A percentile compares a stretch with the other conserved stretches of the same genome.
phyloP scores from a whole-genome alignment of 2,113 vertebrate genomes.

The Trematocara variabile region DNA sequence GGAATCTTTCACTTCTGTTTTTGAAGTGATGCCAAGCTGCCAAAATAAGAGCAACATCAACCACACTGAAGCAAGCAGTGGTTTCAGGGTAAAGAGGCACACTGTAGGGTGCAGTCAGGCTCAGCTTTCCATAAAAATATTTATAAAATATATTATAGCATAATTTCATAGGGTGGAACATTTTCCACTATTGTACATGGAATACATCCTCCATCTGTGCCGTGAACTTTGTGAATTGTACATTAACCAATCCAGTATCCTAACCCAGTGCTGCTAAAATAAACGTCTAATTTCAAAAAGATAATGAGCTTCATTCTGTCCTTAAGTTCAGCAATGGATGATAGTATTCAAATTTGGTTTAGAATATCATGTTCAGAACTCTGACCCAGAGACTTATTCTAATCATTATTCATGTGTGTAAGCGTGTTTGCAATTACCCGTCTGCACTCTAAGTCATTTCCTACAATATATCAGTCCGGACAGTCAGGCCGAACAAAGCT shows the following conservation, averaged over 20 bases:
- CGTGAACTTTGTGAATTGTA: not conserved
- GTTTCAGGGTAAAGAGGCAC: not conserved
- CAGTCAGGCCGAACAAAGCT: no score
- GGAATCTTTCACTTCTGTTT: not conserved
- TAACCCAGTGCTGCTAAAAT: not conserved
- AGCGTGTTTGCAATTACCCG: rapidly evolving
- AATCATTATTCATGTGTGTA: no score
- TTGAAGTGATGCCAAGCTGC: not conserved
- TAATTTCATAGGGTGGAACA: rapidly evolving
- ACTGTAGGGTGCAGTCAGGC: not conserved
- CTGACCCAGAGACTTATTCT: no score
- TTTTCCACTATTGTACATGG: not conserved
- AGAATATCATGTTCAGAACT: no score
- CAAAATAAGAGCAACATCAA: not conserved
- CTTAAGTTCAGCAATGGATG: not conserved
- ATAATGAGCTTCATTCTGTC: not conserved
- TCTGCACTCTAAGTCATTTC: no score
- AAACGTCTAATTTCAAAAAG: not conserved
- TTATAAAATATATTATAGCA: not conserved
- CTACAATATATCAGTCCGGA: no score
- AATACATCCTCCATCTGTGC: not conserved
- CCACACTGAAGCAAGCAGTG: not conserved
- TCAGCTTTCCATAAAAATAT: not conserved
- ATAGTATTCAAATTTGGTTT: no score
- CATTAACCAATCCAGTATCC: not conserved